These are phyloP conservation scores for Acanthurus leucopareius DNA, from an alignment of 2,797 vertebrate genomes.

Conservation along the genomic window DNA sequence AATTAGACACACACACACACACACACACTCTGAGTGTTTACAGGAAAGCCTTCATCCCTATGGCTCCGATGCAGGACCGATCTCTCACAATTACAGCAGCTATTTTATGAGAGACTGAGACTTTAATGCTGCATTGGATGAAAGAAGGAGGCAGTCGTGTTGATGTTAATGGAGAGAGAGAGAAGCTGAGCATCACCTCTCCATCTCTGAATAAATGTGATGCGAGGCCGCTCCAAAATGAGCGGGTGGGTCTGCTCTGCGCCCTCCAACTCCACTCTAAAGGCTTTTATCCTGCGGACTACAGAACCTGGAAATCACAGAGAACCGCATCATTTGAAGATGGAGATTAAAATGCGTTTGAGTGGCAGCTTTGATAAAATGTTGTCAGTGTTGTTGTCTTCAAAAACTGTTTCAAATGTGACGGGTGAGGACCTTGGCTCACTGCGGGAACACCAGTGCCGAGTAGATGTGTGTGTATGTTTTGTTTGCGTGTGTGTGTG, in stretches of 20 bases:
- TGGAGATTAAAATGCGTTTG: constrained; percentile 57
- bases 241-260: constrained; percentile 35
- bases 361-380: constrained; percentile 52
- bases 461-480: constrained; percentile 28
- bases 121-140: constrained; percentile 52
- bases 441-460: not conserved
- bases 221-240: constrained; percentile 33
- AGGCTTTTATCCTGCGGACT: constrained; percentile 53
- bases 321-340: constrained; percentile 41
- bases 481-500: constrained; percentile 22
- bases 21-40: constrained; percentile 25
- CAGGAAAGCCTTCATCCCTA: constrained; percentile 27
- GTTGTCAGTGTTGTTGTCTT: constrained; percentile 24
- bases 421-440: constrained; percentile 38
- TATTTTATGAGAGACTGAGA: constrained; percentile 49
- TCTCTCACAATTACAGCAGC: constrained; percentile 55
- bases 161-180: constrained; percentile 51
- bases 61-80: constrained; percentile 29
- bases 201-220: constrained; percentile 57
- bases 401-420: constrained; percentile 24
- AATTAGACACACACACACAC: constrained; percentile 48
- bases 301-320: constrained; percentile 37
- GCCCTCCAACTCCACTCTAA: constrained; percentile 32
- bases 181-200: constrained; percentile 60
- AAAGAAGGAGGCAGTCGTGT: constrained; percentile 46